Evolutionary conservation across 2,113 vertebrate species (phyloP).

Genomic region (Sturnira hondurensis): DNA sequence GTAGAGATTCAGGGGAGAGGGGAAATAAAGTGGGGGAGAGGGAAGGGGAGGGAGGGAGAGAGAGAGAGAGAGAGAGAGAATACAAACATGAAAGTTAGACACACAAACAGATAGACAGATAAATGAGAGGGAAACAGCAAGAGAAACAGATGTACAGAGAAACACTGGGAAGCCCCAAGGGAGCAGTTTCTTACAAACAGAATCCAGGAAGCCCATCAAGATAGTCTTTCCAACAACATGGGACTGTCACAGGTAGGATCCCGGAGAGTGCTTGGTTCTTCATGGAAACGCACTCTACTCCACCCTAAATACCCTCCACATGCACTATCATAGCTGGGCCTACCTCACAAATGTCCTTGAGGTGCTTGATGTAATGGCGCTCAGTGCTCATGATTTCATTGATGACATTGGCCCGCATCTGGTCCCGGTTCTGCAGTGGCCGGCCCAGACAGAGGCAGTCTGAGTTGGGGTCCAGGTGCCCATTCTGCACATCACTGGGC

Average conservation of each 20-base stretch:
- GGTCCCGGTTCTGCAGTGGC: slow-evolving; percentile 96
- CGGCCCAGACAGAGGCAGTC: slow-evolving; percentile 97
- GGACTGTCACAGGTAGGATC: background rate
- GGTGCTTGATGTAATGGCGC: slow-evolving; percentile 99
- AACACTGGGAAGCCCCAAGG: background rate
- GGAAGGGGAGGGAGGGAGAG: background rate
- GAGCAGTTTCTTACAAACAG: background rate
- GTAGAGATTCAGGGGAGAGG: background rate
- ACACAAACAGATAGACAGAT: background rate
- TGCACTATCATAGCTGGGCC: background rate
- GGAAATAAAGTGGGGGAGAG: background rate
- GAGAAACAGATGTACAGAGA: background rate
- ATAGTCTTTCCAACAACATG: background rate
- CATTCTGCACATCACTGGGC: slow-evolving; percentile 96
- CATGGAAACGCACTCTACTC: background rate
- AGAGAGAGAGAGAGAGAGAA: no score
- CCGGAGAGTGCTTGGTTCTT: background rate
- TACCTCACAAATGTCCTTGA: slow-evolving; percentile 99
- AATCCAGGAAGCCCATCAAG: background rate
- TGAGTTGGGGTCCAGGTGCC: slow-evolving; percentile 93
- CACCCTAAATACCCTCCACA: background rate
- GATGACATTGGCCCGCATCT: slow-evolving; percentile 99
- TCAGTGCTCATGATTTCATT: slow-evolving; percentile 99
- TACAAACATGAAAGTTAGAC: background rate
- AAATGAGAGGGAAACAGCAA: background rate